Evolutionary conservation across 2,113 vertebrate genomes (phyloP), one percentile per base, ranked within the genome.

Genomic region (Oenanthe melanoleuca): DNA sequence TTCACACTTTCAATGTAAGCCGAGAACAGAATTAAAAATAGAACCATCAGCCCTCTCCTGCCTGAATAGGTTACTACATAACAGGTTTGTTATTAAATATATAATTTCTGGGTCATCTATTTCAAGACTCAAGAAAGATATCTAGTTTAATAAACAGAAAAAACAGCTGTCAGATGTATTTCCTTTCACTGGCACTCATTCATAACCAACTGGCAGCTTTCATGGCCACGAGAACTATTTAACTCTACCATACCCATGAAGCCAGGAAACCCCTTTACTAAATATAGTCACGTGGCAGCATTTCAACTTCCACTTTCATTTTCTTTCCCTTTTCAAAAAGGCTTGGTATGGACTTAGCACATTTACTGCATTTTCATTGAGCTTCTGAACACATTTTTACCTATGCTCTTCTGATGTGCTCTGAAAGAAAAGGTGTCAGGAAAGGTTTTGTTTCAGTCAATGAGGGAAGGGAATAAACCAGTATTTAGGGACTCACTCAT

Each of bases 51-150:
- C 61, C 80, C 50, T 78, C 69, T 92, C 90, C 86, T 94, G 92
- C 70, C 86, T 55, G 77, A 92, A 92, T 47, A 95, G 88, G 88
- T 89, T 89, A 93, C 95, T 93, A 91, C 65, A 59, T 73, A 94
- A 95, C 95, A 94, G 66, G 95, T 94, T 94, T 96, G 78, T 93
- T 95, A 96, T 91, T 84, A 93, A 95, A 96, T 92, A 92, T 82
- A 50, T 89, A 93, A 93, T 89, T 96, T 95, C 95, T 97, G 92
- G 95, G 95, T 94, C 95, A 96, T 95, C 96, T 96, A 96, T 95
- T 96, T 96, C 91, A 79, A 87, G 88, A 72, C 66, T 81, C 26
- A 63, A 79, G 57, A 81, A 84, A 88, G 92, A 67, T 28, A 96
- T 70, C 88, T 88, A 33, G 64, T 93, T 93, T 94, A 93, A 91